Evolutionary conservation across 1,140 invertebrate species (phyloP).

Genomic region (Thaumetopoea pityocampa): DNA sequence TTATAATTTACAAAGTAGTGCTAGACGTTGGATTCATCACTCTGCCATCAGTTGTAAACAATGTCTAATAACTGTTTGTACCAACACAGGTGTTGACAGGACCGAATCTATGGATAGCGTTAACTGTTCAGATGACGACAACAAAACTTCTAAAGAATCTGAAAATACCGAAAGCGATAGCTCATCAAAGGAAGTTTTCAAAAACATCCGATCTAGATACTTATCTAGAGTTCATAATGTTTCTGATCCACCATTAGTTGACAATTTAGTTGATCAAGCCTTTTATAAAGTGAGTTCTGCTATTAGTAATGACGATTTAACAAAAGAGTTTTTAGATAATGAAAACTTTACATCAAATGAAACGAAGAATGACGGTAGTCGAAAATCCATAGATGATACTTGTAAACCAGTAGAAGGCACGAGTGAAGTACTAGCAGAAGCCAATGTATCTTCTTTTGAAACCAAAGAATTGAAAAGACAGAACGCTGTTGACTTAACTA

Average conservation of each 20-base stretch:
- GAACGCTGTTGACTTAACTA: conserved; percentile 43
- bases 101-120: conserved; percentile 56
- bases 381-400: conserved; percentile 8
- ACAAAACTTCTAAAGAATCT: conserved; percentile 30
- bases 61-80: conserved; percentile 62
- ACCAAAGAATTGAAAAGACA: conserved; percentile 47
- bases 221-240: conserved; percentile 62
- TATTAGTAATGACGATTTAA: too few species aligned
- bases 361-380: conserved; percentile 46
- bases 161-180: conserved; percentile 45
- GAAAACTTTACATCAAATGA: conserved; percentile 58
- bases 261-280: conserved; percentile 55
- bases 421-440: conserved; percentile 29
- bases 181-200: conserved; percentile 57
- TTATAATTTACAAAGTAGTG: too few species aligned
- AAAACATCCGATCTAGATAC: conserved; percentile 61
- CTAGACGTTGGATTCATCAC: too few species aligned
- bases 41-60: conserved; percentile 12
- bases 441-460: conserved; percentile 31
- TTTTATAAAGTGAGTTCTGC: conserved; percentile 47
- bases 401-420: conserved; percentile 12
- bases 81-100: conserved; percentile 63
- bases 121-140: conserved; percentile 45
- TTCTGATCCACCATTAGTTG: conserved; percentile 36
- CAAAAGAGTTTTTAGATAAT: conserved; percentile 13